These are phyloP conservation scores for Euura lappo DNA, from an alignment of 1,140 invertebrate genomes.

Conservation along the genomic window DNA sequence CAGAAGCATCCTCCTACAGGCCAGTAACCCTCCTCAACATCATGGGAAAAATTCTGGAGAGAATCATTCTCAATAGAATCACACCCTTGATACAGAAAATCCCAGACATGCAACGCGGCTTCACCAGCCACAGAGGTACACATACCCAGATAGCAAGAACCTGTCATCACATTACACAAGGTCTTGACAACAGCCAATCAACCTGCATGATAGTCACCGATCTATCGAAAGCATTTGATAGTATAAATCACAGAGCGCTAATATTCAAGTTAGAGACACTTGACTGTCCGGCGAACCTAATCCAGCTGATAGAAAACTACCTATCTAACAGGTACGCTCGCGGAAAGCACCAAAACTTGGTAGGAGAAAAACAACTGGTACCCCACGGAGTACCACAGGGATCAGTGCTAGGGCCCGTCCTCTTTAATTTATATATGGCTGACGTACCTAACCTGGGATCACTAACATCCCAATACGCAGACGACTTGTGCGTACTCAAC, in stretches of 20 bases:
- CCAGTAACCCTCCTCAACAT: slow-evolving; percentile 28
- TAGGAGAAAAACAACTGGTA: neutral
- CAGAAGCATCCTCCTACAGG: slow-evolving; percentile 10
- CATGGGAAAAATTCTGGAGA: slow-evolving; percentile 27
- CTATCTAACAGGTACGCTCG: neutral
- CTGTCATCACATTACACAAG: neutral
- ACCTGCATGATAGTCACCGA: neutral
- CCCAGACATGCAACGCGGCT: neutral
- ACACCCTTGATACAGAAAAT: neutral
- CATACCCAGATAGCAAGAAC: neutral
- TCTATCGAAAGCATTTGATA: neutral
- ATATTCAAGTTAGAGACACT: neutral
- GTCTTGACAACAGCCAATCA: neutral
- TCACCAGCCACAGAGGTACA: neutral
- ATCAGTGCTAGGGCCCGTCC: neutral
- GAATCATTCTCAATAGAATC: slow-evolving; percentile 10
- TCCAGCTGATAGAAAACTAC: neutral
- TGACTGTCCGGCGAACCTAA: neutral
- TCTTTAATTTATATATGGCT: neutral
- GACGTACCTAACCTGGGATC: neutral
- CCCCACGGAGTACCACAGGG: slow-evolving; percentile 1
- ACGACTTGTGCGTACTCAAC: slow-evolving; percentile 2
- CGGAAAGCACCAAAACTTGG: neutral
- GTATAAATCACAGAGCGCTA: neutral
- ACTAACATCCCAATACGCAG: neutral